Conservation (phyloP, 2,797 vertebrate genomes). For the Acipenser transmontanus region DNA sequence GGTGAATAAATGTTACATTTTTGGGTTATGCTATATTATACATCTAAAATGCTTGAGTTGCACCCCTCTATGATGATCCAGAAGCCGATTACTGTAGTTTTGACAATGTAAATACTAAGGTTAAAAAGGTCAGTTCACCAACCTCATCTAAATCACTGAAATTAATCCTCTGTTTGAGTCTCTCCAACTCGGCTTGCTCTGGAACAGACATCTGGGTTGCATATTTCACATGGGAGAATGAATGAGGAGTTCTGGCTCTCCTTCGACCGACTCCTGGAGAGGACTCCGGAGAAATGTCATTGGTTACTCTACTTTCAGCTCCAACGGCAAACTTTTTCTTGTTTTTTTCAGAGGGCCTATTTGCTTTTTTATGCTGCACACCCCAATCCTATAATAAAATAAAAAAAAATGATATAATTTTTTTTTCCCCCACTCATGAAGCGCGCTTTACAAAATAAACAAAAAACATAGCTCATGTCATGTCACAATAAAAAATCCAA, state of each 20-base stretch:
- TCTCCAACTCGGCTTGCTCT: conserved; percentile 91
- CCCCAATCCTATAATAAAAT: conserved; percentile 74
- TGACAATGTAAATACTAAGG: too few relatives aligned
- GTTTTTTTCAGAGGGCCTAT: conserved; percentile 93
- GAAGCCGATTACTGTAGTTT: too few relatives aligned
- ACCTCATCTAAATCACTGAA: conserved; percentile 98
- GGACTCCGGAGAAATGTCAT: conserved; percentile 94
- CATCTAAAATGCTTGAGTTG: too few relatives aligned
- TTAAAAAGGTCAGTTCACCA: conserved; percentile 28
- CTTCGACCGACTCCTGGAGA: conserved; percentile 89
- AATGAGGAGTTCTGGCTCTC: conserved; percentile 77
- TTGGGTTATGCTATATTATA: too few relatives aligned
- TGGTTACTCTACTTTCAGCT: conserved; percentile 83
- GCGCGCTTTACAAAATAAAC: too few relatives aligned
- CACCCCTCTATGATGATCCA: too few relatives aligned
- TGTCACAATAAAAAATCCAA: too few relatives aligned
- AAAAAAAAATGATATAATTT: conserved; percentile 11
- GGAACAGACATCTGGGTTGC: conserved; percentile 93
- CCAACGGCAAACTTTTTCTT: conserved; percentile 82
- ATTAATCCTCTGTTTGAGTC: conserved; percentile 89
- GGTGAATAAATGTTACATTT: too few relatives aligned
- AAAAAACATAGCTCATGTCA: too few relatives aligned
- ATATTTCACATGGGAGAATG: conserved; percentile 81
- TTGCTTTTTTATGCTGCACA: conserved; percentile 87
- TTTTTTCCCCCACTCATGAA: too few relatives aligned